Conservation (phyloP, 2,113 vertebrate genomes). For the Gambusia affinis region DNA sequence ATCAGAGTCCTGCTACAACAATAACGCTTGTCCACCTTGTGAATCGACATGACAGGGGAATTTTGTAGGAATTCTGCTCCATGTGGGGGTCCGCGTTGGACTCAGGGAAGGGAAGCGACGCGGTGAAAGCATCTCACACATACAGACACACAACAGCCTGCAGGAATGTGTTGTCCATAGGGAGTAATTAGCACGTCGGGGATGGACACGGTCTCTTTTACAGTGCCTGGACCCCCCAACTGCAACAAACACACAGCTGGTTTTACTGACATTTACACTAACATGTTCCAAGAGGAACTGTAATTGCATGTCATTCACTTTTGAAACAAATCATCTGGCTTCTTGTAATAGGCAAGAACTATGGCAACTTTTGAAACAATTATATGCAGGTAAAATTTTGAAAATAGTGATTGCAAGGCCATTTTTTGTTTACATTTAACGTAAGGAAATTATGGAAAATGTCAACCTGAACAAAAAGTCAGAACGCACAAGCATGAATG, state of each 20-base stretch:
- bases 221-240: conserved; percentile 63
- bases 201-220: conserved; percentile 36
- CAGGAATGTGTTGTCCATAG: conserved; percentile 57
- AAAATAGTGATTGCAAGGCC: background rate
- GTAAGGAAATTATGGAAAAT: background rate
- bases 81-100: conserved; percentile 31
- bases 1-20: conserved; percentile 72
- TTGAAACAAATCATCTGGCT: background rate
- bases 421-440: background rate
- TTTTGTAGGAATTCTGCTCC: conserved; percentile 60
- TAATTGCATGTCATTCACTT: conserved; percentile 2
- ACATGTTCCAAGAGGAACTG: conserved; percentile 13
- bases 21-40: conserved; percentile 63
- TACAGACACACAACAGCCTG: conserved; percentile 31
- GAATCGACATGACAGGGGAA: conserved; percentile 71
- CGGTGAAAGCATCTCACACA: conserved; percentile 29
- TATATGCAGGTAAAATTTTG: background rate
- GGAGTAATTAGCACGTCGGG: conserved; percentile 62
- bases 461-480: background rate
- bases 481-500: background rate
- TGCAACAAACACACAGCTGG: background rate
- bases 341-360: background rate
- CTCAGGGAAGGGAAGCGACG: conserved; percentile 37
- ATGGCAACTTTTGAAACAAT: background rate
- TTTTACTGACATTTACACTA: conserved; percentile 9